Base-by-base conservation (phyloP, 1,140 invertebrate species). In the Agraylea sexmaculata region DNA sequence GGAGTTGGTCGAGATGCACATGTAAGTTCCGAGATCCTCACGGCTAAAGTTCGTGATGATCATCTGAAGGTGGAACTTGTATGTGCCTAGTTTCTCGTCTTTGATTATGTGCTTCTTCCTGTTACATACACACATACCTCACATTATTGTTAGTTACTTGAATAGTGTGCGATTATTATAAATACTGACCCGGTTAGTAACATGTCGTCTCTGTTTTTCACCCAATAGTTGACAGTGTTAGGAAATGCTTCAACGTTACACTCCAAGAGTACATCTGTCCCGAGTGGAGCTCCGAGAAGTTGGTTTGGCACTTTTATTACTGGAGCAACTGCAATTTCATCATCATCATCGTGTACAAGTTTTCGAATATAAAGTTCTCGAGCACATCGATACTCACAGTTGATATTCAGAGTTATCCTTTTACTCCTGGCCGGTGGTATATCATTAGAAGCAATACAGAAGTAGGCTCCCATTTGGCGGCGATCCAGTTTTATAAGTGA, bases 401-500 rank as follows among this genome's bases (percentile, higher is more conserved):
- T 83, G 21, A 87, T 80, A 58, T 78, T 80, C 34, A 87, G 68
- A 32, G 76, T 77, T 41, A 87, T 80, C 48, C 83, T 66, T 61
- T 84, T 86, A 61, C 80, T 84, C 53, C 85, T 80, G n/a, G 82
- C 80, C 36, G 83, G 83, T 49, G 81, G 83, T 16, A 86, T 80
- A 58, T 86, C 82, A 59, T 86, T 85, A 55, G 75, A 80, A 27
- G 81, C 82, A 46, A 85, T 84, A 59, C 82, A 86, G 46, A 83
- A 69, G 58, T 83, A 85, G 32, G 79, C 76, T 27, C 80, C 82
- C 80, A 85, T 86, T 68, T 85, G 80, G 51, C 71, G 68, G 43
- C 81, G 66, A 48, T 83, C 81, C 48, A 83, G 60, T 40, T 74
- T 69, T 57, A 75, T 63, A 48, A 86, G 70, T 46, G 74, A 62